These are phyloP conservation scores for Tromatobia lineatoria DNA, from an alignment of 2,888 invertebrate genomes.

Conservation along the genomic window DNA sequence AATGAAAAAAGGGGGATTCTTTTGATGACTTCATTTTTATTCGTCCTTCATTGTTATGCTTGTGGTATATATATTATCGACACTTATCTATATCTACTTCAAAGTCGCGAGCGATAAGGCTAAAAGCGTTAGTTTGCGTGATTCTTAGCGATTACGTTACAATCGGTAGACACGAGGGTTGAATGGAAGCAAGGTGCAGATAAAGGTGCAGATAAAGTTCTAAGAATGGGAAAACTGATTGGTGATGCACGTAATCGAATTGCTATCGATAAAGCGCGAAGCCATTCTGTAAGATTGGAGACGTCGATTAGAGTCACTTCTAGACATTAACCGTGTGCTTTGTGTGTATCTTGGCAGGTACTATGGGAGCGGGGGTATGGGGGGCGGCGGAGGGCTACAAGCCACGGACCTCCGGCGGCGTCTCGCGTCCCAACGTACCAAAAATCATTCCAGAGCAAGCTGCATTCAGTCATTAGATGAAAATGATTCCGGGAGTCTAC, in stretches of 20 bases:
- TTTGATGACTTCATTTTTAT: neutral
- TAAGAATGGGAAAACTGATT: constrained; percentile 36
- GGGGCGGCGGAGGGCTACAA: constrained; percentile 85
- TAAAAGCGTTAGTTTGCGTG: constrained; percentile 31
- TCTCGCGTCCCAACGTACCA: constrained; percentile 79
- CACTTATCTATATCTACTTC: neutral
- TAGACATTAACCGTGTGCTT: constrained; percentile 6
- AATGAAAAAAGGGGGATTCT: neutral
- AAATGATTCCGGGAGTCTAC: constrained; percentile 64
- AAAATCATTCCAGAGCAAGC: constrained; percentile 73
- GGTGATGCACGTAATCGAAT: constrained; percentile 67
- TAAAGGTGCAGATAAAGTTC: constrained; percentile 16
- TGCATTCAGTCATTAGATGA: constrained; percentile 72
- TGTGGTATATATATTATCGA: neutral
- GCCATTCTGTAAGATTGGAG: constrained; percentile 68
- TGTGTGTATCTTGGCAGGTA: constrained; percentile 75
- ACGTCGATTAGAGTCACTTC: constrained; percentile 72
- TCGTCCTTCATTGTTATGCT: neutral
- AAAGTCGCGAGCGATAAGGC: constrained; percentile 14
- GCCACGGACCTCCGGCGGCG: constrained; percentile 85
- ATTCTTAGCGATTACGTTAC: constrained; percentile 37
- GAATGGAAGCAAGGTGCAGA: neutral
- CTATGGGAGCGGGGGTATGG: constrained; percentile 85
- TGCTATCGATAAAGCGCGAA: constrained; percentile 61
- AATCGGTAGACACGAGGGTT: neutral